phyloP scores from a whole-genome alignment of 2,888 invertebrate genomes.

The Oligia strigilis region DNA sequence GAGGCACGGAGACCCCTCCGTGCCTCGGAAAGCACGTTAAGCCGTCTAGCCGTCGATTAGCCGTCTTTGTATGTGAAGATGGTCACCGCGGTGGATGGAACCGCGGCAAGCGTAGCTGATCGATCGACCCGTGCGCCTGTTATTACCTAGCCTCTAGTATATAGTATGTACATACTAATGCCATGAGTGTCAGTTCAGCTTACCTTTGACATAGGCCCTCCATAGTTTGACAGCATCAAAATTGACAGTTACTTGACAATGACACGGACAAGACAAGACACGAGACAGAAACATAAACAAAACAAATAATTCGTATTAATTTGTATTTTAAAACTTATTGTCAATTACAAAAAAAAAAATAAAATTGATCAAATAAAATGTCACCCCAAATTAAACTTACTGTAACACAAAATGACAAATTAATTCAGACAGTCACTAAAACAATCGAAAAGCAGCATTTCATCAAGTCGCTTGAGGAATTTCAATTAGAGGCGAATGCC shows the following conservation, averaged over 20 bases:
- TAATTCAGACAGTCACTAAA: constrained; percentile 71
- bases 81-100: no score
- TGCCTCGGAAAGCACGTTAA: no score
- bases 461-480: constrained; percentile 77
- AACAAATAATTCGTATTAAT: background rate
- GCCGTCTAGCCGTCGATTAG: no score
- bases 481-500: constrained; percentile 78
- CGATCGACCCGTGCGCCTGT: no score
- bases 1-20: no score
- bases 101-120: no score
- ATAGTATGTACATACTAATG: background rate
- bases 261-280: background rate
- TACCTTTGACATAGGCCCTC: background rate
- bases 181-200: background rate
- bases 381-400: constrained; percentile 74
- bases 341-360: background rate
- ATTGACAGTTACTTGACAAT: background rate
- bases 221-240: background rate
- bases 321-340: background rate
- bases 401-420: constrained; percentile 74
- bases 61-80: no score
- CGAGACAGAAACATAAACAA: background rate
- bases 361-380: constrained; percentile 24
- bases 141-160: background rate
- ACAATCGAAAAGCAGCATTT: constrained; percentile 71